Evolutionary conservation across 2,888 invertebrate species (phyloP), one percentile per base, ranked within the genome.

Genomic region (Parnassius apollo): DNA sequence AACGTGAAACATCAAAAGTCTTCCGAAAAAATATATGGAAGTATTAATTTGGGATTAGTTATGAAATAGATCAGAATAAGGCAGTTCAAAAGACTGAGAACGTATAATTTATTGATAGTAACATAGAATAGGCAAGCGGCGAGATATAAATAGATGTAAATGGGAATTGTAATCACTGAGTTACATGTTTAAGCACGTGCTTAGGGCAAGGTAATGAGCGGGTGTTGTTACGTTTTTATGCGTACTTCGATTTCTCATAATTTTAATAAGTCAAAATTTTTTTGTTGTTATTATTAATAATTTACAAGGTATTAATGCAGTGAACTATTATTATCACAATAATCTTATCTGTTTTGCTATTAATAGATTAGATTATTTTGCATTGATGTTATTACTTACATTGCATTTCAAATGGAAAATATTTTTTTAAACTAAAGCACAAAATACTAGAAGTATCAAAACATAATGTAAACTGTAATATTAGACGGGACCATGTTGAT

Each of bases 161-260:
- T 61, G 72, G 73, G 72, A 78, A 77, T 75, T 74, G 78, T 83
- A 80, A 82, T 83, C 75, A 83, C 74, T 72, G 81, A 84, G 84
- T 85, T 82, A 83, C 74, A 79, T 63, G 77, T 71, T 74, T 64
- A 64, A 74, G 73, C 71, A 71, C 74, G 75, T 61, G 61, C 76
- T 79, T 78, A 80, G 73, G 68, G 69, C 69, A 49, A 64, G 61
- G 25, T 61, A 61, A 59, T 64, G 62, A 57, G 57, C 57, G 65
- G 62, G 54, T 57, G 59, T 67, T 66, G 65, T 69, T 65, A 57
- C 64, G 53, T 65, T 62, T 63, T 62, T 61, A 61, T 54, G 48
- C 9, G 9, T 48, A n/a, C 42, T 53, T 12, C 42, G 7, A 44
- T 25, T 44, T 11, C 22, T 42, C 8, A 25, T 55, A 4, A 42